These are phyloP conservation scores for Helleia helle DNA, from an alignment of 2,888 invertebrate species.

Conservation along the genomic window DNA sequence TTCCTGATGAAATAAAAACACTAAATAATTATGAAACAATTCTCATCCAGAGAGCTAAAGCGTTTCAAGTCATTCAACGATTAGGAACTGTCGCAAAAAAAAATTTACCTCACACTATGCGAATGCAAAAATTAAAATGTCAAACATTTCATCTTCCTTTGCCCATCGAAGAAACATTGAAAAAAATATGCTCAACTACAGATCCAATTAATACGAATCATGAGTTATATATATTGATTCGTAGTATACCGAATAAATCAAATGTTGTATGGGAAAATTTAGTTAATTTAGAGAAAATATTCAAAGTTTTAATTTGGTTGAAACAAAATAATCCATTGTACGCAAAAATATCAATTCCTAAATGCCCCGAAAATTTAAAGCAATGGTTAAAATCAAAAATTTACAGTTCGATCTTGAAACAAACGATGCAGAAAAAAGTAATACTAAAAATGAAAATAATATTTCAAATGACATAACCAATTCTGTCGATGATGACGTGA, in stretches of 20 bases:
- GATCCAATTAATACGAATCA: background rate
- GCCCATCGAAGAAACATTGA: constrained; percentile 30
- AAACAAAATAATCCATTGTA: constrained; percentile 16
- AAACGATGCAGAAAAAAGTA: no score
- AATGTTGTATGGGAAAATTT: constrained; percentile 10
- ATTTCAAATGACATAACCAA: no score
- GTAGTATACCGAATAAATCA: constrained; percentile 16
- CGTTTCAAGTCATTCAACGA: constrained; percentile 31
- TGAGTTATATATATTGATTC: constrained; percentile 24
- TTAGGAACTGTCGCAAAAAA: constrained; percentile 31
- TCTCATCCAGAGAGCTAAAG: constrained; percentile 26
- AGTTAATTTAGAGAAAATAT: constrained; percentile 30
- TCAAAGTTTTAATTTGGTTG: constrained; percentile 25
- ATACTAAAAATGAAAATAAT: no score
- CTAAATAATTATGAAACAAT: constrained; percentile 15
- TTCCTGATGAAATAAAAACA: constrained; percentile 10
- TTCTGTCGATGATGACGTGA: no score
- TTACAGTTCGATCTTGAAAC: no score
- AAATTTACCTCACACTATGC: constrained; percentile 22
- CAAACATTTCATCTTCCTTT: constrained; percentile 32
- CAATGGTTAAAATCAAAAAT: no score
- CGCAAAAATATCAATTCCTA: background rate
- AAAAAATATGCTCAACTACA: constrained; percentile 26
- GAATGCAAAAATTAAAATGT: constrained; percentile 22
- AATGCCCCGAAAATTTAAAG: background rate